Conservation (phyloP, 2,888 invertebrate genomes). For the Emmelina monodactyla region DNA sequence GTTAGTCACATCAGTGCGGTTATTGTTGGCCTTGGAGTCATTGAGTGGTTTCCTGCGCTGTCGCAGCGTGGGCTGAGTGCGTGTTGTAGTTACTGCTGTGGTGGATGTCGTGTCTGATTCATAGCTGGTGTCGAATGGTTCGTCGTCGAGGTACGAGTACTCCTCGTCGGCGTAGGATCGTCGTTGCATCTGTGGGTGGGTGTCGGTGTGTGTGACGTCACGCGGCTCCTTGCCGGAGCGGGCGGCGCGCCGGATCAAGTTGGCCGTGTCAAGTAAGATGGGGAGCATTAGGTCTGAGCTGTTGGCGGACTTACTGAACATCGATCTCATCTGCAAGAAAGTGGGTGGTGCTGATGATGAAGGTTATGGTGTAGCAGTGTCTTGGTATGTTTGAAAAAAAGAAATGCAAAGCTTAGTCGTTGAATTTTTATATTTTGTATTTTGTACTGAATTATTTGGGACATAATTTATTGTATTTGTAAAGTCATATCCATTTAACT, state of each 20-base stretch:
- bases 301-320: conserved; percentile 65
- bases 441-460: too few species aligned
- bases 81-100: conserved; percentile 20
- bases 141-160: conserved; percentile 29
- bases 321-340: conserved; percentile 62
- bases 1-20: conserved; percentile 30
- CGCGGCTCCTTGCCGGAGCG: conserved; percentile 40
- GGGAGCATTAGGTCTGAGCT: conserved; percentile 68
- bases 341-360: too few species aligned
- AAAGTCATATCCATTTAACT: too few species aligned
- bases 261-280: conserved; percentile 70
- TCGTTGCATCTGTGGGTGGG: conserved; percentile 38
- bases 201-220: conserved; percentile 27
- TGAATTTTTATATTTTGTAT: too few species aligned
- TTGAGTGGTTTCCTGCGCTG: too few species aligned
- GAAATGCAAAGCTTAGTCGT: too few species aligned
- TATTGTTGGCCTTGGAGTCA: conserved; percentile 20
- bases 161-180: conserved; percentile 45
- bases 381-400: too few species aligned
- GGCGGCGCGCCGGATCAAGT: conserved; percentile 64
- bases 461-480: too few species aligned
- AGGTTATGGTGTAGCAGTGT: too few species aligned
- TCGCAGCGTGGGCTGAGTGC: conserved; percentile 27
- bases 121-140: conserved; percentile 33
- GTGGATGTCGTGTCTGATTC: conserved; percentile 16